Evolutionary conservation across 2,888 invertebrate species (phyloP).

Genomic region (Cephonodes hylas): DNA sequence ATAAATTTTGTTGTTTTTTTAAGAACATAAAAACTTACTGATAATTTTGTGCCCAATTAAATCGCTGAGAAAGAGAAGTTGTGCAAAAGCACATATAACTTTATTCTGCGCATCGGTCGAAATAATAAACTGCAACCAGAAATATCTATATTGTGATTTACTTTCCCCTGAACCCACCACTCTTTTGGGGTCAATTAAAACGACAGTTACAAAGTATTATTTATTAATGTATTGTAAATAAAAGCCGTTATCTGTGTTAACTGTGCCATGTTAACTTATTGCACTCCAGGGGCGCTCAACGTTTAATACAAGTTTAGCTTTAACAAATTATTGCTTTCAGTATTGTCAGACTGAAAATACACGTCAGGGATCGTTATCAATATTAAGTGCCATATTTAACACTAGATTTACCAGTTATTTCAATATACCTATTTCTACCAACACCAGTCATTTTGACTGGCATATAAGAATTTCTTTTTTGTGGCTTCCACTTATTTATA

Average conservation of each 20-base stretch:
- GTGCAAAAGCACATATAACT: no score
- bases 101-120: no score
- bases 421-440: no score
- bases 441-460: no score
- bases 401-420: no score
- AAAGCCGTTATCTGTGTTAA: constrained; percentile 26
- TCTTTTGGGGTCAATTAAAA: constrained; percentile 14
- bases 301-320: neutral
- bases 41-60: no score
- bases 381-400: neutral
- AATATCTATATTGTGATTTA: neutral
- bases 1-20: no score
- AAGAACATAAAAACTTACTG: no score
- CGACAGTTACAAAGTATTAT: constrained; percentile 21
- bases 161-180: neutral
- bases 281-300: constrained; percentile 24
- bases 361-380: neutral
- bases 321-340: neutral
- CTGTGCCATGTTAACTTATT: constrained; percentile 24
- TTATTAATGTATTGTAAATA: constrained; percentile 34
- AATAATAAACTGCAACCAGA: neutral
- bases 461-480: no score
- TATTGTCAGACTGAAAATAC: neutral
- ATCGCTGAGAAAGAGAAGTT: no score
- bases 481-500: no score